These are phyloP conservation scores for Lontra canadensis DNA, from an alignment of 2,113 vertebrate genomes.

Conservation along the genomic window DNA sequence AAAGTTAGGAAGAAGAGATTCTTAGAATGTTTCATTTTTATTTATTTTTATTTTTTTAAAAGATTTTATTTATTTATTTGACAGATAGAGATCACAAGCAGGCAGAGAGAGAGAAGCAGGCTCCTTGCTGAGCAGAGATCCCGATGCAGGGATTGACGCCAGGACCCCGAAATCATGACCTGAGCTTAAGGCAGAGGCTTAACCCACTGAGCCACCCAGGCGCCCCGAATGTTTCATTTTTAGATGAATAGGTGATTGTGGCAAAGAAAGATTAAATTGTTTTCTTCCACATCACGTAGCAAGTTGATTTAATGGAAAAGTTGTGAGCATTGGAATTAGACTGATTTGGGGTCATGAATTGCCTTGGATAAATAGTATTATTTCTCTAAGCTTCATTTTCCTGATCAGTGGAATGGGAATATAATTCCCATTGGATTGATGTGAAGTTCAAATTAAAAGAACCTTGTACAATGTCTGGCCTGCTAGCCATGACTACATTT, in stretches of 20 bases:
- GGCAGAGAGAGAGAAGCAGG: no score
- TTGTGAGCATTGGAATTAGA: background rate
- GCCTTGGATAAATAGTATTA: background rate
- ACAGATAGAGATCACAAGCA: no score
- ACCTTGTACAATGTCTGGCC: background rate
- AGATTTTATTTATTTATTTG: no score
- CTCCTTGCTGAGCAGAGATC: no score
- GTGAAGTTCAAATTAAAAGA: slow-evolving; percentile 8
- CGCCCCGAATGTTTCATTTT: background rate
- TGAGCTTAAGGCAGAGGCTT: no score
- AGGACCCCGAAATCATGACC: no score
- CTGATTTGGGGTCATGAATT: background rate
- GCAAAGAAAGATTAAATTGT: background rate
- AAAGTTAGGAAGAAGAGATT: background rate
- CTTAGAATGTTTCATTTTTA: background rate
- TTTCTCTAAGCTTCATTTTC: slow-evolving; percentile 14
- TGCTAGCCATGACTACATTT: background rate
- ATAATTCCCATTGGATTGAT: background rate
- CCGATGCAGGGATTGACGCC: no score
- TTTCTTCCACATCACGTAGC: background rate
- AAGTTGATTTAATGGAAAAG: background rate
- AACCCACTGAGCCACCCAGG: no score
- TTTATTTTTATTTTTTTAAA: no score
- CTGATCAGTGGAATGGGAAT: background rate
- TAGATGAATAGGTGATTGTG: background rate